These are phyloP conservation scores for Etheostoma nigrum DNA, from an alignment of 2,797 vertebrate species.

Conservation along the genomic window DNA sequence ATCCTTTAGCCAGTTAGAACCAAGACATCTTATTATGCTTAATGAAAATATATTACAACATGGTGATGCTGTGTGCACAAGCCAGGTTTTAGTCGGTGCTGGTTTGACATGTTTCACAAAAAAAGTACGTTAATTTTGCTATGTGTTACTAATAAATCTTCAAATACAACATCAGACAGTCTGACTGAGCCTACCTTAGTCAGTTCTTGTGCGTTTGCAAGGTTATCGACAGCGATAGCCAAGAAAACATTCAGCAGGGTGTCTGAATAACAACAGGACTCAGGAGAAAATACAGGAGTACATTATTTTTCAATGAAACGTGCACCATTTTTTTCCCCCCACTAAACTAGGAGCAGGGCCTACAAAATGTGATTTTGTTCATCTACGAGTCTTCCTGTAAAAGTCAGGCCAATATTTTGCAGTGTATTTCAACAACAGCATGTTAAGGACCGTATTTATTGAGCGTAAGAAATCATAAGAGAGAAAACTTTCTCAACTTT, in stretches of 20 bases:
- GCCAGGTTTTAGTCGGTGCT: background rate
- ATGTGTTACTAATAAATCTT: background rate
- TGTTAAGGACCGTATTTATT: background rate
- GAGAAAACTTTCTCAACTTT: background rate
- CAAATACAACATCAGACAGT: background rate
- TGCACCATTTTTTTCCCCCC: background rate
- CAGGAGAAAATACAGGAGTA: slow-evolving; percentile 75
- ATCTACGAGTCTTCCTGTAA: background rate
- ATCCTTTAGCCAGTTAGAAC: slow-evolving; percentile 83
- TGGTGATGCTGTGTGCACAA: background rate
- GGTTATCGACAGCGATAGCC: slow-evolving; percentile 98
- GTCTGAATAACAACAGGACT: slow-evolving; percentile 85
- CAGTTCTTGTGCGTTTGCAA: slow-evolving; percentile 97
- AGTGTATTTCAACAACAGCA: background rate
- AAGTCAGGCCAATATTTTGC: background rate
- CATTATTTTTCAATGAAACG: background rate
- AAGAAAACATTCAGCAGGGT: slow-evolving; percentile 98
- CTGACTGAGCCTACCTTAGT: slow-evolving; percentile 89
- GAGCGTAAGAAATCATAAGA: background rate
- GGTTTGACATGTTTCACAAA: background rate
- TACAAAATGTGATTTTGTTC: background rate
- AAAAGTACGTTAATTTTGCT: background rate
- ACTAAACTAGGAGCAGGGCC: background rate
- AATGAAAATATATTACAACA: no score
- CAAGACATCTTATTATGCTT: background rate